Base-by-base conservation (phyloP, 2,888 invertebrate genomes). In the Ornithoptera alexandrae region DNA sequence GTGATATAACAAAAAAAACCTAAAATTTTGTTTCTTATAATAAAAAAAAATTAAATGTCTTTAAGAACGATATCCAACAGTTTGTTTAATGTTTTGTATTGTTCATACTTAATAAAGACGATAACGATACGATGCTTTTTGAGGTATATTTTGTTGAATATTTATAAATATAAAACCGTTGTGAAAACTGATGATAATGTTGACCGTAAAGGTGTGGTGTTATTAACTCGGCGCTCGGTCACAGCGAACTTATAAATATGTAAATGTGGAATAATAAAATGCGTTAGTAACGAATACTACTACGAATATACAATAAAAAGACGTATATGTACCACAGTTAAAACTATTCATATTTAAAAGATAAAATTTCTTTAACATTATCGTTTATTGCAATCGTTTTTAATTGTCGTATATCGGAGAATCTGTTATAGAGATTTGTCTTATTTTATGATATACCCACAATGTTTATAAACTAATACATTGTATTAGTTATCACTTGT, bases 231-330 rank as follows among this genome's bases (percentile, higher is more conserved):
- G 53, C 53, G 53, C n/a, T 53, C 60, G 10, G 66, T 67, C 61
- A 67, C 66, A 36, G 22, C 39, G 50, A 57, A 66, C 24, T 65
- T 65, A 65, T 69, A 69, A 65, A 64, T 62, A 65, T 61, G 72
- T 65, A 73, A 65, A 62, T 61, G 63, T 53, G 53, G 53, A 53
- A 53, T 53, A 53, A 53, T 53, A n/a, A 53, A 53, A 53, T 53
- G 53, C 3, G n/a, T 53, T 50, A 18, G 18, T 50, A 50, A 50
- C 50, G 6, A 53, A n/a, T 53, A 53, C 53, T 53, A 53, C 1
- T 12, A 18, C 22, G 22, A 22, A 22, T 53, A 18, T 53, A 30
- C 30, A 30, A 30, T 53, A 53, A n/a, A 53, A 53, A 53, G n/a
- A n/a, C 4, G n/a, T 1, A 53, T 53, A 53, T 53, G 7, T 53